A percentile compares a stretch with the other conserved stretches of the same genome.
These are phyloP conservation scores for Vanacampus margaritifer DNA, from an alignment of 2,113 vertebrate genomes.

Conservation along the genomic window DNA sequence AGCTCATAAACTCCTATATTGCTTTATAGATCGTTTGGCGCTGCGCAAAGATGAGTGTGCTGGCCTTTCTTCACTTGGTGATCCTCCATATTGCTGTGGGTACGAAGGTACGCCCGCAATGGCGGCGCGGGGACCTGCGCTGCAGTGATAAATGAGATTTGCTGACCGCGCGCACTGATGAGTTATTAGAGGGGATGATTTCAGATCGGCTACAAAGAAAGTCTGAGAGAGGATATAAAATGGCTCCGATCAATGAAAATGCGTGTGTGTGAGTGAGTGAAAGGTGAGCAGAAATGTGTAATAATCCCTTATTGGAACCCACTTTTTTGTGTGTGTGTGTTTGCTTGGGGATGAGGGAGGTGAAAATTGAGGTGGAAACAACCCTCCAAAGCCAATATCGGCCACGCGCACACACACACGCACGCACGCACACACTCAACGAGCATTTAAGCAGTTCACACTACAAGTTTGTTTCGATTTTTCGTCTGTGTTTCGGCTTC, in stretches of 20 bases:
- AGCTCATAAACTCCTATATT: conserved; percentile 63
- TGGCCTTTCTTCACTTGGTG: conserved; percentile 32
- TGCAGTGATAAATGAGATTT: conserved; percentile 60
- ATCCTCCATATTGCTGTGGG: conserved; percentile 44
- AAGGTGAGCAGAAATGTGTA: conserved; percentile 54
- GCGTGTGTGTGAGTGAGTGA: conserved; percentile 14
- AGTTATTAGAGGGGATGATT: conserved; percentile 56
- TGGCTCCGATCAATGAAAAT: conserved; percentile 36
- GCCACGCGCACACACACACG: background rate
- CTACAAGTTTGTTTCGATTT: background rate
- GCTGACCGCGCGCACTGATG: conserved; percentile 41
- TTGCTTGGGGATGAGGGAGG: conserved; percentile 39
- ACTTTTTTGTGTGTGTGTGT: conserved; percentile 10
- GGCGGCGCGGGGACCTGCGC: conserved; percentile 37
- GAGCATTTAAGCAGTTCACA: background rate
- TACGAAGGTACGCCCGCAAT: conserved; percentile 16
- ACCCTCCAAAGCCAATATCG: conserved; percentile 47
- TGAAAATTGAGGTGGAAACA: conserved; percentile 45
- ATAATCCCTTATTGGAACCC: conserved; percentile 66
- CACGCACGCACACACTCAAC: conserved; percentile 1
- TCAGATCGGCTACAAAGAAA: conserved; percentile 40
- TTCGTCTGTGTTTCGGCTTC: background rate
- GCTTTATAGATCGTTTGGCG: conserved; percentile 61
- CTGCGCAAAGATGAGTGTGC: conserved; percentile 33
- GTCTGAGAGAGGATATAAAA: conserved; percentile 25